A percentile compares a stretch with the other conserved stretches of the same genome.
Evolutionary conservation across 2,888 invertebrate species (phyloP).

Genomic region (Mystacides longicornis): DNA sequence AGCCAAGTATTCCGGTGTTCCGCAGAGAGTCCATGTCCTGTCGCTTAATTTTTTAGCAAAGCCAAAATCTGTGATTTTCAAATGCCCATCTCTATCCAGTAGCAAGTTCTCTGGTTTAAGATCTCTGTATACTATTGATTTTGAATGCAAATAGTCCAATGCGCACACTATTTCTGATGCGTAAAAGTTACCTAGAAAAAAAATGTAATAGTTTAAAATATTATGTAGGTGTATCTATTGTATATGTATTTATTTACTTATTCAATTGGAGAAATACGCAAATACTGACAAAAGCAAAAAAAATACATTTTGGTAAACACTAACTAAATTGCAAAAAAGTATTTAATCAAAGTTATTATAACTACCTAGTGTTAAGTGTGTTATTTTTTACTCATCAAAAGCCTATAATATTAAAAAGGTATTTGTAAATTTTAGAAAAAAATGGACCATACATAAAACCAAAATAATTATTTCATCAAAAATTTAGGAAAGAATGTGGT

Average conservation of each 20-base stretch:
- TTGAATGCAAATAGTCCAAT: slow-evolving; percentile 86
- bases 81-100: slow-evolving; percentile 85
- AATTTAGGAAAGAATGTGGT: too few relatives aligned
- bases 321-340: too few relatives aligned
- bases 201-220: too few relatives aligned
- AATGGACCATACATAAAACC: too few relatives aligned
- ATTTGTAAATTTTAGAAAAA: too few relatives aligned
- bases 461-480: too few relatives aligned
- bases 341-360: too few relatives aligned
- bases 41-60: slow-evolving; percentile 93
- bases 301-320: too few relatives aligned
- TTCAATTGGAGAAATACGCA: not conserved
- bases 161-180: slow-evolving; percentile 91
- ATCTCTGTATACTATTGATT: slow-evolving; percentile 81
- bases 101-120: slow-evolving; percentile 92
- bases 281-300: too few relatives aligned
- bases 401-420: too few relatives aligned
- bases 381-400: too few relatives aligned
- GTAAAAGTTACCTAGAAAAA: slow-evolving; percentile 82
- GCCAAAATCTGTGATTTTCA: slow-evolving; percentile 97
- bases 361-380: too few relatives aligned
- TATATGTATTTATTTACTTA: not conserved
- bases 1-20: slow-evolving; percentile 95
- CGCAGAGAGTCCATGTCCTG: slow-evolving; percentile 94
- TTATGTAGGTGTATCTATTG: not conserved